A percentile compares a stretch with the other conserved stretches of the same genome.
phyloP scores from a whole-genome alignment of 2,797 vertebrate species.

The Pagetopsis macropterus region DNA sequence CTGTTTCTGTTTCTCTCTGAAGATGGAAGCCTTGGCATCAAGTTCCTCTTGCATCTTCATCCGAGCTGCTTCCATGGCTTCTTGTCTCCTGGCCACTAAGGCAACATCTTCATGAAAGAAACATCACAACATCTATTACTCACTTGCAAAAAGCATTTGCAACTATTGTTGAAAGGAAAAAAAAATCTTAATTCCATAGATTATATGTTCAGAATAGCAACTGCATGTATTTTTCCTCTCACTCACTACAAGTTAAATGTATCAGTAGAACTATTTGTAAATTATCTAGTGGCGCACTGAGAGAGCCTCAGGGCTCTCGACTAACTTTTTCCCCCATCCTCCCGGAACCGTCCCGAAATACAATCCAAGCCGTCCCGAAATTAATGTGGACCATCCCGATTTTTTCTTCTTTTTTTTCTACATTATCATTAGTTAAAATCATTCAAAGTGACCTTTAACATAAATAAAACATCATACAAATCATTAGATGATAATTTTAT shows the following conservation, averaged over 20 bases:
- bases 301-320: too few species aligned
- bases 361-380: too few species aligned
- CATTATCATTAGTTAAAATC: too few species aligned
- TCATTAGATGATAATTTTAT: too few species aligned
- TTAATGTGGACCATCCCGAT: too few species aligned
- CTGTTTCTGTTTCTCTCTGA: slow-evolving; percentile 89
- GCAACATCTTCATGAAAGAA: slow-evolving; percentile 57
- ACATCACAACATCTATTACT: neutral
- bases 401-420: too few species aligned
- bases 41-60: slow-evolving; percentile 91
- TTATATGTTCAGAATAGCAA: neutral
- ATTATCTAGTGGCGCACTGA: neutral
- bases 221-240: neutral
- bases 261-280: neutral
- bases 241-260: neutral
- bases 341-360: too few species aligned
- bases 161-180: neutral
- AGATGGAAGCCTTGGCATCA: slow-evolving; percentile 87
- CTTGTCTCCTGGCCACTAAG: slow-evolving; percentile 85
- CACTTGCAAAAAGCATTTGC: neutral
- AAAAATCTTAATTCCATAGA: too few species aligned
- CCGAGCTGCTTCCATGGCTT: slow-evolving; percentile 89
- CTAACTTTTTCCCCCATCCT: too few species aligned
- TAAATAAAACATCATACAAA: too few species aligned
- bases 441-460: too few species aligned